A percentile compares a stretch with the other conserved stretches of the same genome.
phyloP scores from a whole-genome alignment of 2,113 vertebrate species.

The Aegypius monachus region DNA sequence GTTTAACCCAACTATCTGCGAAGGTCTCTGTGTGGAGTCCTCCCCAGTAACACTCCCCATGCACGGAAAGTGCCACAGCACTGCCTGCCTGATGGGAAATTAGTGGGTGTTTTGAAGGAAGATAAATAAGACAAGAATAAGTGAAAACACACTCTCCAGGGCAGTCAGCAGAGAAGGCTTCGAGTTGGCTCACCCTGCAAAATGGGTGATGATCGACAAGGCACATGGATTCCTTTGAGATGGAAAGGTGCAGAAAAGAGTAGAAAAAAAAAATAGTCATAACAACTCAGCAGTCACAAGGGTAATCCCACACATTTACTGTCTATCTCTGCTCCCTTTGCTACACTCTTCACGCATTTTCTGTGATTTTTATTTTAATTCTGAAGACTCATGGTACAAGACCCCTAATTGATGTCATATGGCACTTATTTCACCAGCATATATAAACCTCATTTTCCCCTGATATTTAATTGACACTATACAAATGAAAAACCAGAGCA shows the following conservation, averaged over 20 bases:
- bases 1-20: not conserved
- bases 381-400: not conserved
- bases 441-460: not conserved
- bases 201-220: not conserved
- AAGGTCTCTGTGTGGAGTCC: not conserved
- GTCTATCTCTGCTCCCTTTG: not conserved
- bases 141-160: not conserved
- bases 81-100: not conserved
- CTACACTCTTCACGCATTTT: not conserved
- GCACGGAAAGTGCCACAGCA: not conserved
- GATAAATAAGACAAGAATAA: not conserved
- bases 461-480: not conserved
- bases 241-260: not conserved
- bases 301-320: not conserved
- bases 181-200: not conserved
- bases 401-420: not conserved
- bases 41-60: not conserved
- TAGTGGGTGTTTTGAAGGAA: not conserved
- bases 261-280: not conserved
- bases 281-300: not conserved
- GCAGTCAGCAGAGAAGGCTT: not conserved
- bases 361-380: not conserved
- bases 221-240: not conserved
- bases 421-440: not conserved
- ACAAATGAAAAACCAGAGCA: not conserved